These are phyloP conservation scores for Chaenodraco wilsoni DNA, from an alignment of 2,797 vertebrate genomes.

Conservation along the genomic window DNA sequence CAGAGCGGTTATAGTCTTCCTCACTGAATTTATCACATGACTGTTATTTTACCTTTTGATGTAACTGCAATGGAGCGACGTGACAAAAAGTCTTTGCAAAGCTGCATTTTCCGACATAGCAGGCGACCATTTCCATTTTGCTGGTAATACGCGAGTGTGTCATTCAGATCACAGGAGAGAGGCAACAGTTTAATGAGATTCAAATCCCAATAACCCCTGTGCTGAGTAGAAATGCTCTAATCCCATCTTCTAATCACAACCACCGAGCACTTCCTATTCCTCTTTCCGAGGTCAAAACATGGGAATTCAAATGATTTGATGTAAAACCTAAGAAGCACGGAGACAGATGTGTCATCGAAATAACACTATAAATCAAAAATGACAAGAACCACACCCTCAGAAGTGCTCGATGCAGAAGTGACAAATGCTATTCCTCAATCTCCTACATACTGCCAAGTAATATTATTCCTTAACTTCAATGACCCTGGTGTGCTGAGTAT, in stretches of 20 bases:
- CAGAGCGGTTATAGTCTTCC: constrained; percentile 11
- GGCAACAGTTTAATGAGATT: constrained; percentile 74
- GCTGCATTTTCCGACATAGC: constrained; percentile 7
- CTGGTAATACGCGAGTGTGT: constrained; percentile 41
- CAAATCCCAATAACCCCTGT: constrained; percentile 70
- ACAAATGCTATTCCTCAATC: constrained; percentile 11
- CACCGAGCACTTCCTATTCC: constrained; percentile 50
- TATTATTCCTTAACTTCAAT: constrained; percentile 13
- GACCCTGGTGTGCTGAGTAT: constrained; percentile 1
- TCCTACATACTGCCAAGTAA: constrained; percentile 5
- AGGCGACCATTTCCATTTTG: constrained; percentile 22
- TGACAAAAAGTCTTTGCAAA: constrained; percentile 15
- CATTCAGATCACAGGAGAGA: constrained; percentile 51
- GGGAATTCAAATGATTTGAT: constrained; percentile 51
- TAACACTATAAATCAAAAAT: constrained; percentile 31
- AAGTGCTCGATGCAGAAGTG: constrained; percentile 13
- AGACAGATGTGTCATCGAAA: constrained; percentile 15
- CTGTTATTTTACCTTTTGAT: constrained; percentile 10
- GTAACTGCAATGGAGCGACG: background rate
- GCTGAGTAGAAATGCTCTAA: constrained; percentile 67
- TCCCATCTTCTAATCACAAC: constrained; percentile 63
- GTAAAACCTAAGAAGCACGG: constrained; percentile 19
- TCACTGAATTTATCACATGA: constrained; percentile 6
- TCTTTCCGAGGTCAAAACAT: constrained; percentile 61
- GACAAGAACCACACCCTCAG: constrained; percentile 20